Evolutionary conservation across 1,140 invertebrate species (phyloP).

Genomic region (Drosophila sp.): DNA sequence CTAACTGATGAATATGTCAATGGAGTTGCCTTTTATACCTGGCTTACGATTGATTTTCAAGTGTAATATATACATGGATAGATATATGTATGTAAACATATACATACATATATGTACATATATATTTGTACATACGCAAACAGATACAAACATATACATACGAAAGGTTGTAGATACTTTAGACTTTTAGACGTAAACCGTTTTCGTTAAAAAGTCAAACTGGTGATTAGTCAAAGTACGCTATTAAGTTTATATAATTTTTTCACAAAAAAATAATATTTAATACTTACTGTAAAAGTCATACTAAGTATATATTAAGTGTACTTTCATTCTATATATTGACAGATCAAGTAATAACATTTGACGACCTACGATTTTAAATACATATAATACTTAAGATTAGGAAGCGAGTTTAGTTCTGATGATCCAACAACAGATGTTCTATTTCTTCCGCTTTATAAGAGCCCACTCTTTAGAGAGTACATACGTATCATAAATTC

Average conservation of each 20-base stretch:
- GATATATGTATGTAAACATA: constrained; percentile 14
- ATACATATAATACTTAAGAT: no score
- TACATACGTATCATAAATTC: background rate
- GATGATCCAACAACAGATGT: background rate
- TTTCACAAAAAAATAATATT: constrained; percentile 12
- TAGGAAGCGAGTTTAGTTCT: background rate
- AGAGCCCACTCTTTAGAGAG: background rate
- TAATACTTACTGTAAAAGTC: background rate
- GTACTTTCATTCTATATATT: background rate
- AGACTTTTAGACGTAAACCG: constrained; percentile 52
- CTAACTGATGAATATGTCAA: constrained; percentile 69
- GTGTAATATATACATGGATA: constrained; percentile 38
- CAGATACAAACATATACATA: background rate
- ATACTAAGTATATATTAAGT: constrained; percentile 8
- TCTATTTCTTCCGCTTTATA: background rate
- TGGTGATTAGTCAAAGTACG: constrained; percentile 59
- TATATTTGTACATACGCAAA: constrained; percentile 15
- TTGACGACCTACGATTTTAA: background rate
- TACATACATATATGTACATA: constrained; percentile 1
- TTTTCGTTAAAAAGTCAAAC: constrained; percentile 58
- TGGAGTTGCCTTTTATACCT: constrained; percentile 72
- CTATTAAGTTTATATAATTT: constrained; percentile 58
- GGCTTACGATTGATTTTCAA: constrained; percentile 53
- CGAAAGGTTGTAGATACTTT: constrained; percentile 44
- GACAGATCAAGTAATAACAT: background rate